Base-by-base conservation (phyloP, 2,888 invertebrate species). In the Synanthedon formicaeformis region DNA sequence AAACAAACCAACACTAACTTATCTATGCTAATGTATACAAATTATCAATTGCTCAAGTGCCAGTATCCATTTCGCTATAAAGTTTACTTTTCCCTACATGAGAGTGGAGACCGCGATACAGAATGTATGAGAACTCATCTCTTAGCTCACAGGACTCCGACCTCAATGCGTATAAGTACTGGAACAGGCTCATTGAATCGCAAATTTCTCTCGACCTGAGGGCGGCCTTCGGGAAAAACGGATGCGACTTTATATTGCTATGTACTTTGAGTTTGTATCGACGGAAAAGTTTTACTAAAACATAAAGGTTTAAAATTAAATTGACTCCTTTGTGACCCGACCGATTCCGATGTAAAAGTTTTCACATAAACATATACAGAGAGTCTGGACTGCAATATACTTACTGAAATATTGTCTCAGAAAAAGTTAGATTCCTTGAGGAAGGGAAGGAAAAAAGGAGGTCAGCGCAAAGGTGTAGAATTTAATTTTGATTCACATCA, bases 181-280 rank as follows among this genome's bases (percentile, higher is more conserved):
- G 14, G 12, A 45, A 14, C 45, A 45, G 13, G 45, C 73, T 72
- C 70, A 73, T 75, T 75, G 75, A 76, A 68, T 76, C 65, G 64
- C 76, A 75, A 75, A 75, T 75, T 65, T 64, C 56, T 58, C 60
- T 59, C 53, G 51, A 53, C 48, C 41, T 49, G 53, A 50, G 50
- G 34, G 54, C 62, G 59, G 51, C 59, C 55, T 55, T 57, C 57
- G 58, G 14, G 45, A 45, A 45, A 45, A 45, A 45, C 45, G 45
- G 45, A 45, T 45, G 45, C 45, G n/a, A 45, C 14, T 45, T 45
- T 45, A 14, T 13, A 45, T 45, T 45, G 45, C 12, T 45, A 14
- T 45, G 14, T 45, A 45, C 45, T 45, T 14, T 45, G 45, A 34
- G 34, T 34, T 34, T 34, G 34, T 34, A 10, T 34, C 34, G 34